Conservation (phyloP, 2,888 invertebrate species). For the Calameuta idolon region DNA sequence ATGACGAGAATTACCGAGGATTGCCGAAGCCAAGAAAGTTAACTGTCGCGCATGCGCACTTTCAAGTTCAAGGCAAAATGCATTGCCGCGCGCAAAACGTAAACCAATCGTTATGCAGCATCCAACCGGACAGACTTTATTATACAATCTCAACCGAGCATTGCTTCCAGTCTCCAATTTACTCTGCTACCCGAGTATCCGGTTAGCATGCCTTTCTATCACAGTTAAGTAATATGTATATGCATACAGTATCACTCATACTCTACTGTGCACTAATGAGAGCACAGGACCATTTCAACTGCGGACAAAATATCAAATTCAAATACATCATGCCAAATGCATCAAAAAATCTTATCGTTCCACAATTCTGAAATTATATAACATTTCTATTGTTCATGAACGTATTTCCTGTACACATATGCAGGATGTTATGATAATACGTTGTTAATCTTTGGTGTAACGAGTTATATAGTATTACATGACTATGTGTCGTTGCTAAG, state of each 20-base stretch:
- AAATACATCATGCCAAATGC: neutral
- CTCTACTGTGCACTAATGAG: too few species aligned
- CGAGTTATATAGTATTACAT: neutral
- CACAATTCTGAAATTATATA: neutral
- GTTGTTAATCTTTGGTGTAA: neutral
- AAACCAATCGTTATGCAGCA: neutral
- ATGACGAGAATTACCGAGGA: conserved; percentile 17
- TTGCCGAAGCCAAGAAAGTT: conserved; percentile 4
- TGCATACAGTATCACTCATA: neutral
- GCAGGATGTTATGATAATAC: neutral
- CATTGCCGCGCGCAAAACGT: conserved; percentile 7
- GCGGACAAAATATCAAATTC: neutral
- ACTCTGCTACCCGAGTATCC: neutral
- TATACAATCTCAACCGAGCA: neutral
- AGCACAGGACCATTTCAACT: neutral
- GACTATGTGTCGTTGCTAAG: neutral
- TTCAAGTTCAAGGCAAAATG: conserved; percentile 26
- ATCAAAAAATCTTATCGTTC: neutral
- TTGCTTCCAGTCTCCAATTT: neutral
- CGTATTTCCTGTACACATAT: neutral
- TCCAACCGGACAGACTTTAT: neutral
- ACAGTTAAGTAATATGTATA: neutral
- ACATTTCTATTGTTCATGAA: neutral
- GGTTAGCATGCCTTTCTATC: neutral
- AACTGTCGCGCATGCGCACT: conserved; percentile 3